phyloP scores from a whole-genome alignment of 2,797 vertebrate species.

The Loris lydekkerianus region DNA sequence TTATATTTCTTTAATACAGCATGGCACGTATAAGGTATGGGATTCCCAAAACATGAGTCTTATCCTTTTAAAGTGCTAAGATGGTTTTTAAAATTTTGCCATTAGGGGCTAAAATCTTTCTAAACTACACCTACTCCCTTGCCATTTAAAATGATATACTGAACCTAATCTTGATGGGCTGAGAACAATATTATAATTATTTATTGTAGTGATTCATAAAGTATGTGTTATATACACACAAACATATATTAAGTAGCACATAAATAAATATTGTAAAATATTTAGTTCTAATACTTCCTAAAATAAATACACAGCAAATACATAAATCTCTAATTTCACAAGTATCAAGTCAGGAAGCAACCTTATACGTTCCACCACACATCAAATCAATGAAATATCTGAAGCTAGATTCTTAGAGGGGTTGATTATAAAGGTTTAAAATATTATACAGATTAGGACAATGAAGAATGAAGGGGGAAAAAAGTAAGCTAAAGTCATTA shows the following conservation, averaged over 20 bases:
- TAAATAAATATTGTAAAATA: slow-evolving; percentile 20
- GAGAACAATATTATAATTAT: slow-evolving; percentile 9
- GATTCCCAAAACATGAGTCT: background rate
- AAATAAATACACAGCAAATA: slow-evolving; percentile 52
- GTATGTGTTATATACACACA: background rate
- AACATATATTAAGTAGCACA: slow-evolving; percentile 40
- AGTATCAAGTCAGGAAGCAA: background rate
- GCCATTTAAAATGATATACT: slow-evolving; percentile 46
- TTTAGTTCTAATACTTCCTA: slow-evolving; percentile 33
- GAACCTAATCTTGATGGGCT: background rate
- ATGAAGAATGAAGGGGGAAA: background rate
- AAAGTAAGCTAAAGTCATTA: slow-evolving; percentile 27
- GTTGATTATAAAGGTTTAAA: slow-evolving; percentile 8
- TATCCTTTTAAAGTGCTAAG: slow-evolving; percentile 6
- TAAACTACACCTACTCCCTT: background rate
- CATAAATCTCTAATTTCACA: slow-evolving; percentile 36
- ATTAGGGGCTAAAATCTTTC: slow-evolving; percentile 1
- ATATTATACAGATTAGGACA: slow-evolving; percentile 12
- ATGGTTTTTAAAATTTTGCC: slow-evolving; percentile 43
- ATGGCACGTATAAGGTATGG: background rate
- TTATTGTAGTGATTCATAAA: slow-evolving; percentile 24
- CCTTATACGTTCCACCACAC: background rate
- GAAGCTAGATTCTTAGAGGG: background rate
- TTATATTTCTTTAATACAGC: slow-evolving; percentile 1
- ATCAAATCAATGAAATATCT: slow-evolving; percentile 4